Base-by-base conservation (phyloP, 1,140 invertebrate genomes). In the Berghia stephanieae region DNA sequence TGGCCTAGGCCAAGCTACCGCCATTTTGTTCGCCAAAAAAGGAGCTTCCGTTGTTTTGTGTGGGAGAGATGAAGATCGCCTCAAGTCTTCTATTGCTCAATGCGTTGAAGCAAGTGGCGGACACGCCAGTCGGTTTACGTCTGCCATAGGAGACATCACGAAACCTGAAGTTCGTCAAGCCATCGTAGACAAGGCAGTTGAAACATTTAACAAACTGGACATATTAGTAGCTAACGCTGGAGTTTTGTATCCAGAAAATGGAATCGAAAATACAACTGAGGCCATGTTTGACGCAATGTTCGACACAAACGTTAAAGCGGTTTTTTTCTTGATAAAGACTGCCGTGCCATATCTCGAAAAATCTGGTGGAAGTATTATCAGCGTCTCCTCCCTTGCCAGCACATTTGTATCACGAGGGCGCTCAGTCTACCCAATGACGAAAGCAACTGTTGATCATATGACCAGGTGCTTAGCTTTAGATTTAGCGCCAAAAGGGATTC, bases 321-420 rank as follows among this genome's bases (percentile, higher is more conserved):
- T 71, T 42, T 71, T 49, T 49, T 71, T 71, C n/a, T 36, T 71
- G n/a, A 71, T 71, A 5, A 42, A 71, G 46, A 8, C 44, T 2
- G 69, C 69, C 24, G n/a, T 71, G 27, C 69, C 69, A 13, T 43
- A 46, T 71, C 46, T 71, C 21, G 69, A 71, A 31, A 71, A 71
- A 44, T 5, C 69, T 5, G 49, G 38, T 16, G 69, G 69, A 10
- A 71, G 49, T 49, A 52, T 49, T 49, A n/a, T 71, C n/a, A 3
- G n/a, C 24, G 40, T 71, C 6, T 71, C 69, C 1, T 71, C 69
- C n/a, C 2, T 46, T 4, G 43, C 44, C 5, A 24, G 4, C 42
- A 8, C 44, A 27, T 8, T n/a, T 38, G 27, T 6, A 2, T 13
- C 10, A n/a, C 18, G 18, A 1, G n/a, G n/a, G n/a, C n/a, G n/a